Evolutionary conservation across 2,113 vertebrate species (phyloP).

Genomic region (Hydrochoerus hydrochaeris): DNA sequence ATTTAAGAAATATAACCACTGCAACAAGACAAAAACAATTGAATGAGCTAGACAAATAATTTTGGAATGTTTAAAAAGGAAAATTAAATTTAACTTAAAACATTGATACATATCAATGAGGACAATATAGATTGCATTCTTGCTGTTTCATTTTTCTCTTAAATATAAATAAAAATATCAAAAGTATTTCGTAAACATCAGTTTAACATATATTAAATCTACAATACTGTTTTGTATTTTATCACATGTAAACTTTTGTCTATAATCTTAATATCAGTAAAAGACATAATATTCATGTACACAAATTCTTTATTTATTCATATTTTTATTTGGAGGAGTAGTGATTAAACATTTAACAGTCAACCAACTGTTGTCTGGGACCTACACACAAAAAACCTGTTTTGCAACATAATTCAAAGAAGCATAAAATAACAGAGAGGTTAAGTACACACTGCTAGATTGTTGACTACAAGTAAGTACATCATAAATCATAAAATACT

Average conservation of each 20-base stretch:
- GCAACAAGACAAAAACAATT: background rate
- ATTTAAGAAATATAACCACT: background rate
- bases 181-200: background rate
- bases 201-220: background rate
- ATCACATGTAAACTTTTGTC: background rate
- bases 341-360: background rate
- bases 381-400: background rate
- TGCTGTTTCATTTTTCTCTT: background rate
- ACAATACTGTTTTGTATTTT: background rate
- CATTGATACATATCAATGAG: background rate
- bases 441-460: background rate
- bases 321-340: background rate
- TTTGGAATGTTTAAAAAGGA: background rate
- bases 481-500: background rate
- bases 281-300: background rate
- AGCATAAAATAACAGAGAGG: background rate
- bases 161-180: background rate
- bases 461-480: background rate
- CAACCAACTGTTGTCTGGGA: background rate
- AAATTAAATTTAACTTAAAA: background rate
- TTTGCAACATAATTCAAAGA: background rate
- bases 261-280: background rate
- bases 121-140: background rate
- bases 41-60: background rate
- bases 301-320: background rate